Percentiles rank a stretch among this genome's conserved stretches.
Evolutionary conservation across 2,888 invertebrate genomes (phyloP).

Genomic region (Zygogramma bicolorata): DNA sequence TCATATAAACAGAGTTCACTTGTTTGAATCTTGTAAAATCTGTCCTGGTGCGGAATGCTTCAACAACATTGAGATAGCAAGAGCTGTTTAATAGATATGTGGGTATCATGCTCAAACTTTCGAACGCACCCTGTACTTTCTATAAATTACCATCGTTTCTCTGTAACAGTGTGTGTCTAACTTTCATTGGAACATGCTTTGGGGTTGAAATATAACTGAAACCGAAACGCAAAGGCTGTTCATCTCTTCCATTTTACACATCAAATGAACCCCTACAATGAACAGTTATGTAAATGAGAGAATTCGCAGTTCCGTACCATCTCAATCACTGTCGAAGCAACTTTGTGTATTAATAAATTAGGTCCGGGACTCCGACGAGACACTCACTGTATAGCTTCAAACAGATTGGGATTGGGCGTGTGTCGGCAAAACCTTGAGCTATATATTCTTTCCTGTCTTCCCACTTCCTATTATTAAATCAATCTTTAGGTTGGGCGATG

Average conservation of each 20-base stretch:
- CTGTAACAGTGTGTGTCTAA: not conserved
- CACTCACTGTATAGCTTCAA: not conserved
- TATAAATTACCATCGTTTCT: not conserved
- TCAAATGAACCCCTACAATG: not conserved
- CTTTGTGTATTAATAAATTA: not conserved
- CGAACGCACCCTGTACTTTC: not conserved
- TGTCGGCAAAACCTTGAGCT: conserved; percentile 6
- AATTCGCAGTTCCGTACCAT: not conserved
- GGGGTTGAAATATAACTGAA: not conserved
- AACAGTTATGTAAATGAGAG: conserved; percentile 13
- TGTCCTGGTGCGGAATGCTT: no score
- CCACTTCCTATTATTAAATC: conserved; percentile 14
- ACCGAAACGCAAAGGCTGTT: not conserved
- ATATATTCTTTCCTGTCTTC: conserved; percentile 8
- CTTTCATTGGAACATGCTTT: not conserved
- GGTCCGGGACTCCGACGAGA: not conserved
- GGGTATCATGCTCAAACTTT: no score
- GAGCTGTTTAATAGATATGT: no score
- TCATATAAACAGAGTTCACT: not conserved
- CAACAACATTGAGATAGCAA: no score
- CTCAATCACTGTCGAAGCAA: conserved; percentile 18
- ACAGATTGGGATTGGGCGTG: conserved; percentile 20
- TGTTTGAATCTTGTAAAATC: no score
- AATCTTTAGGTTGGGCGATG: not conserved
- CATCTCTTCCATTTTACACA: not conserved